Conservation (phyloP, 2,888 invertebrate genomes). For the Lampropteryx suffumata region DNA sequence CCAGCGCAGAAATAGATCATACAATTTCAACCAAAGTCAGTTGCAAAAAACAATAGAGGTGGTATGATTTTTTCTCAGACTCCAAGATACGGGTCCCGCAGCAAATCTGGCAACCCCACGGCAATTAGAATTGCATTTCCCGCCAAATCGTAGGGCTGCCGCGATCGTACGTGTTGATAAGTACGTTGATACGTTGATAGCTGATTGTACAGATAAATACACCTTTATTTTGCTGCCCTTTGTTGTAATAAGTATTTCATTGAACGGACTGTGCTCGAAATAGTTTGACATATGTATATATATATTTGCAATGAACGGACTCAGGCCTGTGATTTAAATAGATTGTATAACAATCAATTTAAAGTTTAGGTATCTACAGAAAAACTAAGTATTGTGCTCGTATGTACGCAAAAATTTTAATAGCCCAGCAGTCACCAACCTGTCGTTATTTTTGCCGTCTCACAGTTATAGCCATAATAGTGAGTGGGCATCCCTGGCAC, state of each 20-base stretch:
- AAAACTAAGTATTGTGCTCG: no score
- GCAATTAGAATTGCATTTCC: conserved; percentile 50
- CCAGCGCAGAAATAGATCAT: neutral
- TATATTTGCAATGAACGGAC: no score
- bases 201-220: conserved; percentile 24
- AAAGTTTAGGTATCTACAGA: no score
- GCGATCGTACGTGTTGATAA: conserved; percentile 33
- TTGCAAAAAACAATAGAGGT: conserved; percentile 24
- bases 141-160: conserved; percentile 42
- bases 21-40: conserved; percentile 11
- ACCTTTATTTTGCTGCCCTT: conserved; percentile 28
- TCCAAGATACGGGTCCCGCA: conserved; percentile 59
- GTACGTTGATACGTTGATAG: conserved; percentile 25
- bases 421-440: neutral
- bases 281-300: no score
- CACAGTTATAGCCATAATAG: neutral
- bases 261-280: no score
- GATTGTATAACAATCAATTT: no score
- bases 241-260: conserved; percentile 3
- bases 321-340: no score
- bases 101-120: conserved; percentile 46
- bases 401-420: neutral
- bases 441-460: neutral
- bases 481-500: conserved; percentile 9
- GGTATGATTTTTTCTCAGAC: conserved; percentile 25